Conservation (phyloP, 2,888 invertebrate species). For the Meta bourneti region DNA sequence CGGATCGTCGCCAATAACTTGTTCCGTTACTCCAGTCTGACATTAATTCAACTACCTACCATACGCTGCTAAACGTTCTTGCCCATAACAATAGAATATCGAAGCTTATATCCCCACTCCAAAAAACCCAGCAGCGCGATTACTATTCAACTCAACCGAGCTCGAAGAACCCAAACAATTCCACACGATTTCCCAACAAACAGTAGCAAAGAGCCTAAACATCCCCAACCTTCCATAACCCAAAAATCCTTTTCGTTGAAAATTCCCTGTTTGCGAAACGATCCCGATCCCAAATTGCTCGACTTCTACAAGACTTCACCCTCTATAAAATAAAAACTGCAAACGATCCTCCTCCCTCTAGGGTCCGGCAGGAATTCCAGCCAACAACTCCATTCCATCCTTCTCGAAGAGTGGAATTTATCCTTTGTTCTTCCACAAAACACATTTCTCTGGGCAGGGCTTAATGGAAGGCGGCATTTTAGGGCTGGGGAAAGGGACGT, state of each 20-base stretch:
- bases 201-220: neutral
- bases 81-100: no score
- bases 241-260: neutral
- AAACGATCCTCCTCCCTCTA: neutral
- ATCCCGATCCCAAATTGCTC: neutral
- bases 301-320: neutral
- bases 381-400: neutral
- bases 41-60: no score
- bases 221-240: neutral
- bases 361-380: neutral
- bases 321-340: neutral
- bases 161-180: neutral
- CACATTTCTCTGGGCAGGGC: neutral
- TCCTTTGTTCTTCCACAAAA: neutral
- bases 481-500: neutral
- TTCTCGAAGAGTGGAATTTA: neutral
- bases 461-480: neutral
- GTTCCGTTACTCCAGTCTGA: no score
- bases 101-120: no score
- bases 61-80: no score
- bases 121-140: no score
- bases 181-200: neutral
- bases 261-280: neutral
- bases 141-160: no score
- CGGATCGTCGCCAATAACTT: no score